Evolutionary conservation across 2,888 invertebrate species (phyloP), one percentile per base, ranked within the genome.

Genomic region (Operophtera brumata): DNA sequence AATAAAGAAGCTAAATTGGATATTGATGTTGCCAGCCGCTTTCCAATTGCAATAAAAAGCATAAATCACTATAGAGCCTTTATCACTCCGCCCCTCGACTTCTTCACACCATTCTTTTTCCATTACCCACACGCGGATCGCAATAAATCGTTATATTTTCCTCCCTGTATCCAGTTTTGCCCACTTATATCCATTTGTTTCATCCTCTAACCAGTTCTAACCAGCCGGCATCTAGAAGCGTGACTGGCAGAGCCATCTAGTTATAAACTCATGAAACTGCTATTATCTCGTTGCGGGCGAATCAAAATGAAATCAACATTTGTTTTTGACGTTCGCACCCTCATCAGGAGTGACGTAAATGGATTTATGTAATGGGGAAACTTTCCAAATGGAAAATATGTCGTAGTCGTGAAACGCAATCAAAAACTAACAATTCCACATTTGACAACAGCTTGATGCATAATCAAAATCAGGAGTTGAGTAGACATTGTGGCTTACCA

Each of bases 291-390:
- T 72, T 70, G 78, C 69, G 81, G 79, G 81, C 77, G 76, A 84
- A 88, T 89, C 86, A 86, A 89, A 89, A 82, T 70, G 76, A 82
- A 86, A 88, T 90, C 86, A 87, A 79, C 86, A 84, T 86, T 84
- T 86, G 86, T 82, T 82, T 84, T 79, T 78, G 81, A 75, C 78
- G 67, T 77, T 77, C 74, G 70, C 78, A 82, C 86, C 84, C 86
- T 85, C 86, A 84, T 86, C 85, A 85, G 78, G 73, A 69, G 71
- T 47, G 57, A 66, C 47, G 52, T 74, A 72, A 79, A 78, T 75
- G 78, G 80, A 80, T 80, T 81, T 79, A 49, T 12, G 28, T 39
- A 40, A 47, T 25, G 78, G 79, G 78, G 70, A 82, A 85, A 86
- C 79, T 84, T 84, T 80, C 7, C 12, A 7, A 25, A 26, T 30